These are phyloP conservation scores for Pandemis corylana DNA, from an alignment of 2,888 invertebrate genomes.

Conservation along the genomic window DNA sequence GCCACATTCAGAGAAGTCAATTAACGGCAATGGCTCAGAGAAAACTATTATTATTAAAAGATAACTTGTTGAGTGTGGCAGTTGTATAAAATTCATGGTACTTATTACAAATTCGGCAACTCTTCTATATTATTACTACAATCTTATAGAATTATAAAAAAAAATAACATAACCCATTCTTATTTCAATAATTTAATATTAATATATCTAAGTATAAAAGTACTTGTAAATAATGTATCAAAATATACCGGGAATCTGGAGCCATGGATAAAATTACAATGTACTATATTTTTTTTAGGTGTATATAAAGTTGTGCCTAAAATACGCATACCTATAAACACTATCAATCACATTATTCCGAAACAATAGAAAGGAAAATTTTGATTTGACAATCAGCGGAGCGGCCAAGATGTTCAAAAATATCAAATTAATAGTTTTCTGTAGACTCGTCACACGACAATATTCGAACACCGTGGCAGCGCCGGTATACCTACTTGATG, in stretches of 20 bases:
- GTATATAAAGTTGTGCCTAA: neutral
- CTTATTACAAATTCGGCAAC: neutral
- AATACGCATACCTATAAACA: neutral
- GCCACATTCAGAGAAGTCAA: neutral
- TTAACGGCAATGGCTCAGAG: neutral
- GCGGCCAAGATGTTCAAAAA: neutral
- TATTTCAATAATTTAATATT: neutral
- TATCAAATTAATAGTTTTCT: neutral
- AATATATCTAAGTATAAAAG: neutral
- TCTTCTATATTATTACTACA: neutral
- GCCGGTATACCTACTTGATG: neutral
- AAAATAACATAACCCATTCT: neutral
- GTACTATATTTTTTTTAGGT: neutral
- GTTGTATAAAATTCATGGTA: neutral
- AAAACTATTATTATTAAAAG: neutral
- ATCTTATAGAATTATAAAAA: neutral
- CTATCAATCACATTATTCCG: conserved; percentile 2
- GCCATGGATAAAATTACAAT: neutral
- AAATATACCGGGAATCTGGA: neutral
- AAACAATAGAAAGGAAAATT: neutral
- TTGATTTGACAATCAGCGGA: neutral
- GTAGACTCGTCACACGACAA: neutral
- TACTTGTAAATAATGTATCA: neutral
- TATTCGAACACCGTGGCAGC: neutral
- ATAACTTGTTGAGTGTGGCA: neutral